phyloP scores from a whole-genome alignment of 1,140 invertebrate species.

The Drosophila rhopaloa region DNA sequence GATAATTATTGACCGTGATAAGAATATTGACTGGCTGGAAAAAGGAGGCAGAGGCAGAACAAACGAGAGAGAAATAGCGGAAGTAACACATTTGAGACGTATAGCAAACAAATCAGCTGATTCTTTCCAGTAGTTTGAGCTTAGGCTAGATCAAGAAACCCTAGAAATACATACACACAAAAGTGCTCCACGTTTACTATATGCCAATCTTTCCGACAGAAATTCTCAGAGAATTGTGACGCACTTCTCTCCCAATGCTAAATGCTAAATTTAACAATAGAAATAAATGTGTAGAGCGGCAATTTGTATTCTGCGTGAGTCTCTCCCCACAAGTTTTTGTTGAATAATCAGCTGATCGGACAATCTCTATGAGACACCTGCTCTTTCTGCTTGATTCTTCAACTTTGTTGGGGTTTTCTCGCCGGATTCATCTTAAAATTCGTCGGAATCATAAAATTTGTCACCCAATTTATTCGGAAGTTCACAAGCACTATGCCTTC shows the following conservation, averaged over 20 bases:
- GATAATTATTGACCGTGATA: constrained; percentile 28
- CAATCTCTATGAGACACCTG: constrained; percentile 22
- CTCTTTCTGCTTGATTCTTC: not conserved
- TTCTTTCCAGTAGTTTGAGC: constrained; percentile 8
- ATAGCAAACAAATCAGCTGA: constrained; percentile 23
- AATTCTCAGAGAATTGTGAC: constrained; percentile 41
- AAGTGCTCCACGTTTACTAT: constrained; percentile 1
- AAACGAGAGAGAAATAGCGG: not conserved
- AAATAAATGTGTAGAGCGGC: constrained; percentile 6
- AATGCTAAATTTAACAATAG: constrained; percentile 53
- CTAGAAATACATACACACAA: constrained; percentile 25
- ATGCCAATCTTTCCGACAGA: constrained; percentile 4
- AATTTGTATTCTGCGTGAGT: constrained; percentile 21
- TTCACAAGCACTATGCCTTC: constrained; percentile 9
- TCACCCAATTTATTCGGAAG: constrained; percentile 63
- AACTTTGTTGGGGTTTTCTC: constrained; percentile 32
- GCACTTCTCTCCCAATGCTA: constrained; percentile 31
- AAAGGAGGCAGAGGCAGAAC: constrained; percentile 2
- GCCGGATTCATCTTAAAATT: constrained; percentile 65
- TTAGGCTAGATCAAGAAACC: constrained; percentile 56
- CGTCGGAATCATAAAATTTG: constrained; percentile 56
- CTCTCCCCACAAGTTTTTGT: constrained; percentile 13
- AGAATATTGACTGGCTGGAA: not conserved
- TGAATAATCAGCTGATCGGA: constrained; percentile 22
- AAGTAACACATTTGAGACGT: constrained; percentile 3